Conservation (phyloP, 2,888 invertebrate genomes). For the Kuschelorhynchus macadamiae region DNA sequence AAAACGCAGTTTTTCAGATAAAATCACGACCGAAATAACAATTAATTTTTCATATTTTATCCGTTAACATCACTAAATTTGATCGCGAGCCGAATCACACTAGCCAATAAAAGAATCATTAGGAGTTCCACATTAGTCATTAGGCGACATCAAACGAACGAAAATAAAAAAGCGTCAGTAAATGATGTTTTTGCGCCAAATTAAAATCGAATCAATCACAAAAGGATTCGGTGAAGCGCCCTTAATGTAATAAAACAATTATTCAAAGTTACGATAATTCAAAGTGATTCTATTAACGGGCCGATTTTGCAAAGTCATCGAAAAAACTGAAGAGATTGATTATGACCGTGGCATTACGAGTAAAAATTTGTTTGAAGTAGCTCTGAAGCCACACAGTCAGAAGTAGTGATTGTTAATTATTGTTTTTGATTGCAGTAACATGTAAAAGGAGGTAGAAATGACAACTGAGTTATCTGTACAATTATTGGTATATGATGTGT, state of each 20-base stretch:
- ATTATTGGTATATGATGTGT: no score
- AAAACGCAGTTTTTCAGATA: no score
- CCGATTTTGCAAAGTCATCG: constrained; percentile 64
- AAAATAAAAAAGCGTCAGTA: constrained; percentile 45
- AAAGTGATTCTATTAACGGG: constrained; percentile 69
- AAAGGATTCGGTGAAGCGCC: constrained; percentile 57
- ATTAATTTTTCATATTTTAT: no score
- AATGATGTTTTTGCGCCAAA: constrained; percentile 56
- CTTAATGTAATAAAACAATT: constrained; percentile 66
- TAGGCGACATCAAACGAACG: constrained; percentile 34
- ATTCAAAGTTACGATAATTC: constrained; percentile 67
- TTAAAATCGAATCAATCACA: constrained; percentile 63
- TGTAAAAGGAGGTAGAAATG: no score
- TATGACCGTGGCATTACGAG: constrained; percentile 65
- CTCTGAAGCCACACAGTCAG: constrained; percentile 37
- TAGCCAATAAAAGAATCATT: not conserved
- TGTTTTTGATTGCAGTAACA: constrained; percentile 9
- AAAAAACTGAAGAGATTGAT: constrained; percentile 64
- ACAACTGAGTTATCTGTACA: no score
- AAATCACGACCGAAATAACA: no score
- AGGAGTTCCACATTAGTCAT: constrained; percentile 27
- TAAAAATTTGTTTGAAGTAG: constrained; percentile 61
- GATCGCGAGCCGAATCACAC: not conserved
- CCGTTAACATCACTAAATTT: not conserved
- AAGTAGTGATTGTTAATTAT: constrained; percentile 39